phyloP scores from a whole-genome alignment of 2,888 invertebrate species.

The Ophion slaviceki region DNA sequence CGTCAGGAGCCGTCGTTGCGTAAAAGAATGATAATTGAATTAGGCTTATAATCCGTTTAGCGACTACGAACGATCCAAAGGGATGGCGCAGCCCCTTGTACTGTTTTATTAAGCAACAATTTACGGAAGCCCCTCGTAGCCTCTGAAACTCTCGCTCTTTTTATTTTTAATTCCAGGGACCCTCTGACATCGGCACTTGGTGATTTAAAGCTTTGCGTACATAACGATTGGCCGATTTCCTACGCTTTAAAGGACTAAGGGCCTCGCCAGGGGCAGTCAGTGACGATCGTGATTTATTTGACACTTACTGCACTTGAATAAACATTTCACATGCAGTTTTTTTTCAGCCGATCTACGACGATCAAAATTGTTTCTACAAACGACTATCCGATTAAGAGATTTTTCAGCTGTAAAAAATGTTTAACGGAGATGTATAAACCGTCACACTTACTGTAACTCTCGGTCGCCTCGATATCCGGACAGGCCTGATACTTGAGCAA shows the following conservation, averaged over 20 bases:
- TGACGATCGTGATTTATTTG: not conserved
- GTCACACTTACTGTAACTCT: conserved; percentile 89
- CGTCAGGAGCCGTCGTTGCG: conserved; percentile 75
- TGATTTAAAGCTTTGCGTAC: conserved; percentile 28
- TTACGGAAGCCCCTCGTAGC: conserved; percentile 75
- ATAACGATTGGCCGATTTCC: conserved; percentile 46
- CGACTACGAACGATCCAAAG: conserved; percentile 70
- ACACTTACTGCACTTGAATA: not conserved
- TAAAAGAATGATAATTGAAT: conserved; percentile 78
- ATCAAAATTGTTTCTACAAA: too few relatives aligned
- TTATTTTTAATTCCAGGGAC: conserved; percentile 24
- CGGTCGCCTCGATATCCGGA: conserved; percentile 90
- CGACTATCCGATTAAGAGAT: not conserved
- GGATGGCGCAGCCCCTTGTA: conserved; percentile 62
- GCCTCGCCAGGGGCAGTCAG: not conserved
- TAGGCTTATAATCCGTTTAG: conserved; percentile 80
- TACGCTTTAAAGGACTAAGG: conserved; percentile 1
- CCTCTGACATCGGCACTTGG: conserved; percentile 36
- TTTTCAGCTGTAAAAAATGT: not conserved
- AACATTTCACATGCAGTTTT: not conserved
- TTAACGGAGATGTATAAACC: conserved; percentile 3
- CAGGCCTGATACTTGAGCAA: conserved; percentile 94
- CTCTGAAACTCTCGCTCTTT: conserved; percentile 54
- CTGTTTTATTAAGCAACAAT: conserved; percentile 79
- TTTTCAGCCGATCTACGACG: not conserved